Percentiles rank a stretch among this genome's conserved stretches.
Conservation (phyloP, 53 echinoderm and acorn worm species). For the Luidia sarsii region DNA sequence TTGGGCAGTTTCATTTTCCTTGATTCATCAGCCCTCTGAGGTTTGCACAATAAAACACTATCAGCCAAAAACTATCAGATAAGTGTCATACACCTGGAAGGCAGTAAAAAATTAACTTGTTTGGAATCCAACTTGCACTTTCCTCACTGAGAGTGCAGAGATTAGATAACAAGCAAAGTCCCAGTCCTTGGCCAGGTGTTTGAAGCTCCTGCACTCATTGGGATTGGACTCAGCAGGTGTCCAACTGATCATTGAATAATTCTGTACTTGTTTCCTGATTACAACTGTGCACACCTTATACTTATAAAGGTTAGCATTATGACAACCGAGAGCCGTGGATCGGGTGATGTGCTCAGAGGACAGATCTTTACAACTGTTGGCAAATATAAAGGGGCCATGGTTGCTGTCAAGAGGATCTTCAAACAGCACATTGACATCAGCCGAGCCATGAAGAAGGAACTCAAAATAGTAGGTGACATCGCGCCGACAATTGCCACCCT, state of each 20-base stretch:
- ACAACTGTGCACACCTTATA: too few species aligned
- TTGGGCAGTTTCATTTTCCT: too few species aligned
- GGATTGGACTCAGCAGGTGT: slow-evolving; percentile 5
- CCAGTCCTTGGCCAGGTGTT: too few species aligned
- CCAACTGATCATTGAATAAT: neutral
- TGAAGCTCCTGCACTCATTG: too few species aligned
- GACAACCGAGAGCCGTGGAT: slow-evolving; percentile 78
- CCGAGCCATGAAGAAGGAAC: slow-evolving; percentile 80
- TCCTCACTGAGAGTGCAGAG: too few species aligned
- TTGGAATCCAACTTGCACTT: too few species aligned
- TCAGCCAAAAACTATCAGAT: too few species aligned
- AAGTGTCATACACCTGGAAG: too few species aligned
- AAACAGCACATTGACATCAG: slow-evolving; percentile 80
- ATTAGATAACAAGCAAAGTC: too few species aligned
- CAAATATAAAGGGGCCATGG: slow-evolving; percentile 79
- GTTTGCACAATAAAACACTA: too few species aligned
- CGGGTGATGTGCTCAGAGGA: slow-evolving; percentile 73
- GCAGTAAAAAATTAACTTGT: too few species aligned
- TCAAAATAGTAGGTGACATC: slow-evolving; percentile 77
- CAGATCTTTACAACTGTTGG: slow-evolving; percentile 93
- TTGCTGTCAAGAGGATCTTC: slow-evolving; percentile 81
- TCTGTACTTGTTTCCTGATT: neutral
- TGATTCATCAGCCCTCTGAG: too few species aligned
- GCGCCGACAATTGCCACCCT: neutral
- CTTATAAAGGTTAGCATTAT: slow-evolving; percentile 75